Base-by-base conservation (phyloP, 2,113 vertebrate species). In the Stigmatopora argus region DNA sequence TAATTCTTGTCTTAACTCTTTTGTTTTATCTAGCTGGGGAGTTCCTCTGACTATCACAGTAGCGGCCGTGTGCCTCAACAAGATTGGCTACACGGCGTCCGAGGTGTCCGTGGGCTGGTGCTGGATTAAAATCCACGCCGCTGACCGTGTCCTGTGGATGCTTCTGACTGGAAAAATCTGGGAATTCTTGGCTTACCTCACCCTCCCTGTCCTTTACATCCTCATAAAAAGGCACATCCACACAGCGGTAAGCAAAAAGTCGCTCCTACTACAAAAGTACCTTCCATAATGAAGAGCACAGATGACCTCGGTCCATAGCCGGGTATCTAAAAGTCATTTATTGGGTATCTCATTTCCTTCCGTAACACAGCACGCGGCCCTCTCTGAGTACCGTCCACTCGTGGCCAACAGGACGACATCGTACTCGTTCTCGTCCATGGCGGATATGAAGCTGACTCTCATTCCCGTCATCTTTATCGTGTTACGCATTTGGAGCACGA, bases 21-120 rank as follows among this genome's bases (percentile, higher is more conserved):
- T 17, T 75, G 38, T 69, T 64, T 3, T 66, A 4, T 69, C 19
- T 72, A 98, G 97, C 87, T 98, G 97, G 97, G 94, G 96, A 0
- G 63, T 98, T 2, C 97, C 97, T 1, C 81, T 99, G 48, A 79
- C 23, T 77, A 96, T 98, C 81, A 99, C 95, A 0, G 78, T 84
- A 9, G 86, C 90, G 0, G 97, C 96, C 0, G 90, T 98, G 6
- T 78, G 77, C 1, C 88, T 98, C 7, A 90, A 89, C 74, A 98
- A 97, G 87, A 98, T 99, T 0, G 96, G 96, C 63, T 98, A 96
- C 0, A 93, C 97, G 0, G 96, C 94, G 0, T 98, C 97, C 0
- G 94, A 96, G 0, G 95, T 98, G 47, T 97, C 97, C 0, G 97
- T 99, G 59, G 97, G 97, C 85, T 99, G 97, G 96, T 98, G 97